Conservation (phyloP, 2,888 invertebrate genomes). For the Aradus depressus region DNA sequence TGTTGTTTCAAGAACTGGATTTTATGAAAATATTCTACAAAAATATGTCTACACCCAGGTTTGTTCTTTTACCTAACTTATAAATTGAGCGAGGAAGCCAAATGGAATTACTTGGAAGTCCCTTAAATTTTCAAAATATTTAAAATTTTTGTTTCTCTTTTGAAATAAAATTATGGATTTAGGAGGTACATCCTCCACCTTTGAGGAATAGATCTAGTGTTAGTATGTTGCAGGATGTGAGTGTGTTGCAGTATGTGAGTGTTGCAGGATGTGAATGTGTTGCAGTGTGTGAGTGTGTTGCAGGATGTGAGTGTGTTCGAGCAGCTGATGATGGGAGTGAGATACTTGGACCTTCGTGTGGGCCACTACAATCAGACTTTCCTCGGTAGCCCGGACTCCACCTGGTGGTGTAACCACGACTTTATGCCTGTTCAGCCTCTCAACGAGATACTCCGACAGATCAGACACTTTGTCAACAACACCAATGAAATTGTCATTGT, state of each 20-base stretch:
- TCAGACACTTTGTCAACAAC: slow-evolving; percentile 43
- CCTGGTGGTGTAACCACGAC: slow-evolving; percentile 45
- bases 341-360: slow-evolving; percentile 49
- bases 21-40: slow-evolving; percentile 37
- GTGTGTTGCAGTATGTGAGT: too few species aligned
- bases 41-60: slow-evolving; percentile 44
- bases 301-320: slow-evolving; percentile 46
- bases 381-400: neutral
- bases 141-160: too few species aligned
- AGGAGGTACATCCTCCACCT: too few species aligned
- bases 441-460: slow-evolving; percentile 41
- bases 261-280: too few species aligned
- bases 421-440: slow-evolving; percentile 42
- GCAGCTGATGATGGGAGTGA: slow-evolving; percentile 48
- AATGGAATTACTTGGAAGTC: too few species aligned
- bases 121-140: too few species aligned
- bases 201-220: too few species aligned
- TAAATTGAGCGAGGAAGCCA: too few species aligned
- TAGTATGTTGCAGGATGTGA: too few species aligned
- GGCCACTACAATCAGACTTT: slow-evolving; percentile 40
- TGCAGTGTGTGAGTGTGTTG: too few species aligned
- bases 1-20: slow-evolving; percentile 31
- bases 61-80: too few species aligned
- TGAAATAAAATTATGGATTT: too few species aligned
- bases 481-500: slow-evolving; percentile 49